Conservation (phyloP, 2,888 invertebrate genomes). For the Isotomurus palustris region DNA sequence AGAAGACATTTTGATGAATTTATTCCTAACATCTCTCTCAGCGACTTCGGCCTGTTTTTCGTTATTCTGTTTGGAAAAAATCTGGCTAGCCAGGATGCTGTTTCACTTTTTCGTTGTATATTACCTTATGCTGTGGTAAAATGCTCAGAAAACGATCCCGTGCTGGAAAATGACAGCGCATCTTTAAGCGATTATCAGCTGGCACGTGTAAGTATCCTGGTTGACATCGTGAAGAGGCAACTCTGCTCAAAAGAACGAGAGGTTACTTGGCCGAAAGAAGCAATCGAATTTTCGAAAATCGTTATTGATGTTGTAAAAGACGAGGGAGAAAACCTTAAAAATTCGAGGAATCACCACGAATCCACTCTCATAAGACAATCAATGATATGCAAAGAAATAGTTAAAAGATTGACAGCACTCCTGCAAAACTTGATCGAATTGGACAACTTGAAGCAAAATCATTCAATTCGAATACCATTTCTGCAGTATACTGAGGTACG, state of each 20-base stretch:
- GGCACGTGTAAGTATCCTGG: slow-evolving; percentile 6
- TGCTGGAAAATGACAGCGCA: neutral
- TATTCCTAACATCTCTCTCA: slow-evolving; percentile 19
- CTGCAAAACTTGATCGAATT: slow-evolving; percentile 32
- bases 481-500: slow-evolving; percentile 31
- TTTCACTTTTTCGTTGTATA: slow-evolving; percentile 34
- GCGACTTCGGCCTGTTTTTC: slow-evolving; percentile 31
- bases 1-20: slow-evolving; percentile 42
- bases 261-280: slow-evolving; percentile 38
- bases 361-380: neutral
- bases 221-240: slow-evolving; percentile 31
- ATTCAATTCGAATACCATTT: slow-evolving; percentile 39
- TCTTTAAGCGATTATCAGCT: neutral
- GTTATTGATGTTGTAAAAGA: slow-evolving; percentile 22
- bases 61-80: slow-evolving; percentile 29
- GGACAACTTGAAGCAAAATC: slow-evolving; percentile 25
- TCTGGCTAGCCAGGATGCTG: slow-evolving; percentile 16
- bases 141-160: slow-evolving; percentile 15
- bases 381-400: slow-evolving; percentile 23
- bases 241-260: slow-evolving; percentile 36
- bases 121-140: slow-evolving; percentile 36
- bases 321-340: slow-evolving; percentile 14
- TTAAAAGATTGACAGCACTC: slow-evolving; percentile 8
- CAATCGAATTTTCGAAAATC: slow-evolving; percentile 30
- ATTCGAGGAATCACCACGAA: neutral